Conservation (phyloP, 2,888 invertebrate species). For the Beris morrisii region DNA sequence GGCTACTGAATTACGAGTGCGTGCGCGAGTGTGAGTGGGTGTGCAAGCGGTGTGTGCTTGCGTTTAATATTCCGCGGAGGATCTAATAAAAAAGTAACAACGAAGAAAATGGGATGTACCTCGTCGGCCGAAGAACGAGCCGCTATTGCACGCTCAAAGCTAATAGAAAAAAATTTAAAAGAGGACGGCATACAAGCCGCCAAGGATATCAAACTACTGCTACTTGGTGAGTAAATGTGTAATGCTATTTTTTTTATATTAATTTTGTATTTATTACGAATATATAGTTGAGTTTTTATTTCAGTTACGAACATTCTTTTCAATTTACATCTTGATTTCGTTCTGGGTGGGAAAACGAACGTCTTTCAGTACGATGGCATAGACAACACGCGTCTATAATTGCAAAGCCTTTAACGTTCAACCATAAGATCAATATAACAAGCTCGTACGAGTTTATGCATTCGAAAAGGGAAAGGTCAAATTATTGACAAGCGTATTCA, state of each 20-base stretch:
- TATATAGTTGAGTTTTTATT: not conserved
- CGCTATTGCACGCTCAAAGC: conserved; percentile 94
- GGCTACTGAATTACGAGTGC: not conserved
- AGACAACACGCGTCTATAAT: no score
- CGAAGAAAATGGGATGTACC: conserved; percentile 85
- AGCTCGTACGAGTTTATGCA: no score
- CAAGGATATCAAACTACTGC: conserved; percentile 96
- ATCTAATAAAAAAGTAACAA: conserved; percentile 20
- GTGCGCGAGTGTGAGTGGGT: conserved; percentile 8
- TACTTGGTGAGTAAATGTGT: conserved; percentile 77
- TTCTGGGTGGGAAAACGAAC: no score
- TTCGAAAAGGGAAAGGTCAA: no score
- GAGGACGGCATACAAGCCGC: conserved; percentile 98
- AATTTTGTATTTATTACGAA: not conserved
- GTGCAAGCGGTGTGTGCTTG: not conserved
- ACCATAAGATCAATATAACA: no score
- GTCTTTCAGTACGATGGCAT: no score
- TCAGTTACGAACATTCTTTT: not conserved
- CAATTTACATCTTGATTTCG: no score
- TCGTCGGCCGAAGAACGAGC: conserved; percentile 99
- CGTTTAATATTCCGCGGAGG: conserved; percentile 13
- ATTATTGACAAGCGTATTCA: no score
- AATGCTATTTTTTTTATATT: conserved; percentile 2
- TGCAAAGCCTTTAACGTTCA: no score
- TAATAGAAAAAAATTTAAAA: conserved; percentile 96